A percentile compares a stretch with the other conserved stretches of the same genome.
phyloP scores from a whole-genome alignment of 2,888 invertebrate genomes.

The Eupithecia tripunctaria region DNA sequence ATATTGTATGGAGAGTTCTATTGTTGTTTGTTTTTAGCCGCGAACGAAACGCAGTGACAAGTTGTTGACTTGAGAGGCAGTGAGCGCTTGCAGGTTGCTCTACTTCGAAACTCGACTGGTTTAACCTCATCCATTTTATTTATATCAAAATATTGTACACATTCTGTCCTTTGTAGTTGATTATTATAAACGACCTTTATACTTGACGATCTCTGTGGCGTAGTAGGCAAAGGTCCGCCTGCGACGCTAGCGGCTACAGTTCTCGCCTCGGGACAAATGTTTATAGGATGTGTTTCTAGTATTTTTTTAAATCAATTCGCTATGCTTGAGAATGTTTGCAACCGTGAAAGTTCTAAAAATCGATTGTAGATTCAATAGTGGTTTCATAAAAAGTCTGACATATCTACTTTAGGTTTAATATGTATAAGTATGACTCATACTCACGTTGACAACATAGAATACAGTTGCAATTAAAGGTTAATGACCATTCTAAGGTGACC shows the following conservation, averaged over 20 bases:
- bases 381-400: too few relatives aligned
- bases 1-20: conserved; percentile 81
- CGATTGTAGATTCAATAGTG: too few relatives aligned
- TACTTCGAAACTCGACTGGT: conserved; percentile 43
- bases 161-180: neutral
- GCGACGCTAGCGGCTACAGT: too few relatives aligned
- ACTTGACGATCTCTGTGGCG: too few relatives aligned
- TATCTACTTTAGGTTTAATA: neutral
- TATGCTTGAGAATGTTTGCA: neutral
- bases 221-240: too few relatives aligned
- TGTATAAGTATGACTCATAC: neutral
- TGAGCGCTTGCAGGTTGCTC: conserved; percentile 55
- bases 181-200: neutral
- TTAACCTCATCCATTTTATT: neutral
- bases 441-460: neutral
- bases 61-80: conserved; percentile 71
- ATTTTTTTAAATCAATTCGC: neutral
- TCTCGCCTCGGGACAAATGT: too few relatives aligned
- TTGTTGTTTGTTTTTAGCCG: conserved; percentile 80
- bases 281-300: too few relatives aligned
- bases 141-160: too few relatives aligned
- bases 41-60: conserved; percentile 74
- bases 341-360: neutral
- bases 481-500: conserved; percentile 17
- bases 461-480: conserved; percentile 16